Conservation (phyloP, 1,140 invertebrate genomes). For the Drosophila nigromelanica region DNA sequence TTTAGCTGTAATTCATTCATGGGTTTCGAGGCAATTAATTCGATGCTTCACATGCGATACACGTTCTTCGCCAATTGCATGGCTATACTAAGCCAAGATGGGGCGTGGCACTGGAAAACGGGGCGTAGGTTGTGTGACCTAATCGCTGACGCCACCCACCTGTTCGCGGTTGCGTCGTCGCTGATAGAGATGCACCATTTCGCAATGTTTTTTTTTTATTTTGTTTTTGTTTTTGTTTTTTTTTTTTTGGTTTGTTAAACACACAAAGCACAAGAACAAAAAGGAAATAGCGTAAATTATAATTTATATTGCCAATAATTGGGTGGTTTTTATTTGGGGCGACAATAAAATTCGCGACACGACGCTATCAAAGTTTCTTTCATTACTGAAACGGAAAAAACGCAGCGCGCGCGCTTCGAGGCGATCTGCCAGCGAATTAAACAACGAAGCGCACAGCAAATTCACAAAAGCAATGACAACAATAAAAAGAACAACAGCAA, state of each 20-base stretch:
- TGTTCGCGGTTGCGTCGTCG: constrained; percentile 67
- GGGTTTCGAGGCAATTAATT: constrained; percentile 44
- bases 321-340: constrained; percentile 1
- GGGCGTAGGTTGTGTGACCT: constrained; percentile 6
- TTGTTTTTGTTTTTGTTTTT: not conserved
- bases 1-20: constrained; percentile 25
- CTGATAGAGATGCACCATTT: constrained; percentile 71
- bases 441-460: constrained; percentile 7
- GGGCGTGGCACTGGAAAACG: no score
- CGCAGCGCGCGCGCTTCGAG: constrained; percentile 14
- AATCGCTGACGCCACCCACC: constrained; percentile 57
- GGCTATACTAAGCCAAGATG: no score
- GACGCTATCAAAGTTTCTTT: constrained; percentile 61
- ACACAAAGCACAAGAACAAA: constrained; percentile 6
- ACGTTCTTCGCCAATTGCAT: constrained; percentile 3
- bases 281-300: not conserved
- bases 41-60: constrained; percentile 47
- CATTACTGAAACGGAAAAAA: constrained; percentile 60
- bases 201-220: not conserved
- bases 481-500: not conserved
- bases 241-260: not conserved
- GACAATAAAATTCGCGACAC: constrained; percentile 54
- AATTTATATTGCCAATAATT: not conserved
- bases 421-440: constrained; percentile 35
- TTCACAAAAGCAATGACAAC: not conserved